These are phyloP conservation scores for Napeogenes inachia DNA, from an alignment of 2,888 invertebrate species.

Conservation along the genomic window DNA sequence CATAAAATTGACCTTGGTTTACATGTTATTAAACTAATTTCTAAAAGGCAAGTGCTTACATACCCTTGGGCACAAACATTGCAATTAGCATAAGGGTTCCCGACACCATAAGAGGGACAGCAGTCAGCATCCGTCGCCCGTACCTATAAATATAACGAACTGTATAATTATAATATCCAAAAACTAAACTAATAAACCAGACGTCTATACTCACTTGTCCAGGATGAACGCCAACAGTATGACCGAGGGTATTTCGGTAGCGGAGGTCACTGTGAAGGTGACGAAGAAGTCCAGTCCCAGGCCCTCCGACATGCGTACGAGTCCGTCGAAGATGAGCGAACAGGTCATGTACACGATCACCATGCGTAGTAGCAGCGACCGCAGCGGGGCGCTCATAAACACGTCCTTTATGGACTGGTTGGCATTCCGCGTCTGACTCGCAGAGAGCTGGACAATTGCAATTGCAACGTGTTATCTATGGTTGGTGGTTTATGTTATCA, in stretches of 20 bases:
- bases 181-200: background rate
- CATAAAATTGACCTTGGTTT: background rate
- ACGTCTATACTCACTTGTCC: conserved; percentile 49
- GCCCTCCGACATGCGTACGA: conserved; percentile 67
- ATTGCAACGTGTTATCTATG: background rate
- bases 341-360: conserved; percentile 61
- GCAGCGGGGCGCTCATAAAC: conserved; percentile 49
- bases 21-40: conserved; percentile 3
- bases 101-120: conserved; percentile 50
- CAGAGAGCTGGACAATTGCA: conserved; percentile 44
- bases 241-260: conserved; percentile 68
- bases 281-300: conserved; percentile 68
- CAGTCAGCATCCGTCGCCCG: conserved; percentile 59
- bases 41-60: background rate
- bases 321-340: conserved; percentile 64
- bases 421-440: conserved; percentile 51
- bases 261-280: conserved; percentile 65
- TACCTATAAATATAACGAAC: conserved; percentile 42
- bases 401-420: conserved; percentile 52
- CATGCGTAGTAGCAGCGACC: conserved; percentile 51
- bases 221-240: conserved; percentile 57
- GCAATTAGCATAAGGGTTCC: conserved; percentile 54
- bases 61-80: conserved; percentile 63
- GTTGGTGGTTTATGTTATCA: no score
- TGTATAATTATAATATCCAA: no score